Base-by-base conservation (phyloP, 2,797 vertebrate species). In the Naso thynnoides region DNA sequence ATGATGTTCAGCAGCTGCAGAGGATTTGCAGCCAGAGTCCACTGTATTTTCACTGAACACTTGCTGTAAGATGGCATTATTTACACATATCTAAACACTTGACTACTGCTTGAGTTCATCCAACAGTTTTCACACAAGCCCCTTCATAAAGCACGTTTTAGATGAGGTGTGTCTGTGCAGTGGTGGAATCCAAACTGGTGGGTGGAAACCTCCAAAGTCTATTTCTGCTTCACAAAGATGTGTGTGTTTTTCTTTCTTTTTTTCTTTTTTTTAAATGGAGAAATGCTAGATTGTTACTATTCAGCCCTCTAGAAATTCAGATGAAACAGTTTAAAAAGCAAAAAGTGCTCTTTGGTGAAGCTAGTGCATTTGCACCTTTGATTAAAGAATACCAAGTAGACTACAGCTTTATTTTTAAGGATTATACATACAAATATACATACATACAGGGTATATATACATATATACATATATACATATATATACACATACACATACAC, bases 1-100 rank as follows among this genome's bases (percentile, higher is more conserved):
- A 63, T n/a, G 60, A 24, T 65, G 60, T 39, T 19, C 24, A 55
- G 45, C 69, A 64, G 69, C 63, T 64, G 58, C 31, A 38, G 42
- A 2, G 10, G 4, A 55, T 76, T 54, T 38, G 72, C 10, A 5
- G 24, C 33, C 54, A 27, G 9, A 7, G 15, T 52, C 21, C 53
- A 4, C 48, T 52, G 19, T 23, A 39, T 70, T 63, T 33, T 23
- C 4, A 53, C 63, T 29, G 14, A n/a, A 60, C 3, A 62, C 54
- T 70, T 73, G 38, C 60, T 41, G 47, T 33, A 58, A 15, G 36
- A 47, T 60, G 38, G 55, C 13, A 60, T 60, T 41, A 56, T 52
- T 57, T 76, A 27, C 65, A 49, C 39, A 24, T 26, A 67, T 63
- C 52, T 33, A 53, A 66, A 53, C 45, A 36, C 60, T 48, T 54